Evolutionary conservation across 2,888 invertebrate species (phyloP).

Genomic region (Prosopocoilus inquinatus): DNA sequence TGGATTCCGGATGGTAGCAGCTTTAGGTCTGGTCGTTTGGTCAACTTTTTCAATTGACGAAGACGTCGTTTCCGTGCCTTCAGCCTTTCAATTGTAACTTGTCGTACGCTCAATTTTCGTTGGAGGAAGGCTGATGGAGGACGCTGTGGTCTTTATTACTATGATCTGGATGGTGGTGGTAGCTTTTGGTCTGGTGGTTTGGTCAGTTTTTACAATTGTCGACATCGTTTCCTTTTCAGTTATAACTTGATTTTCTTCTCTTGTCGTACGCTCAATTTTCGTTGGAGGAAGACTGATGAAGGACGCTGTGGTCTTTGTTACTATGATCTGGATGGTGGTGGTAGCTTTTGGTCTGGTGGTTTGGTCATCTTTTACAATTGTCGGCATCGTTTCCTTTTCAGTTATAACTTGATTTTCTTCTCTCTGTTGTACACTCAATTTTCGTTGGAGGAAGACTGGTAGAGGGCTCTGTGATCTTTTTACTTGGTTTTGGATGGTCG

Average conservation of each 20-base stretch:
- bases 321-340: too few relatives aligned
- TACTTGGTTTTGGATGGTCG: too few relatives aligned
- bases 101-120: not conserved
- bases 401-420: too few relatives aligned
- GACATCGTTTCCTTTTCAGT: conserved; percentile 6
- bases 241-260: not conserved
- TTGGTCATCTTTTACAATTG: not conserved
- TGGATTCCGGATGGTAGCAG: too few relatives aligned
- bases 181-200: too few relatives aligned
- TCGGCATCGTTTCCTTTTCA: conserved; percentile 11
- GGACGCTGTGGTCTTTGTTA: not conserved
- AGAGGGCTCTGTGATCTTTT: too few relatives aligned
- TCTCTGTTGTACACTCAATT: not conserved
- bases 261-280: not conserved
- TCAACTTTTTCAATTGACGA: too few relatives aligned
- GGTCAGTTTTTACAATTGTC: conserved; percentile 1
- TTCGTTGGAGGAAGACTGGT: too few relatives aligned
- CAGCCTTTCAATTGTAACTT: not conserved
- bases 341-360: too few relatives aligned
- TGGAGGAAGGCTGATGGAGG: not conserved
- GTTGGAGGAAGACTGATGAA: not conserved
- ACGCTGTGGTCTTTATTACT: not conserved
- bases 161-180: too few relatives aligned
- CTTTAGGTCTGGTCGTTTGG: too few relatives aligned
- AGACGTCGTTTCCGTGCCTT: conserved; percentile 8